Evolutionary conservation across 1,140 invertebrate species (phyloP).

Genomic region (Drosophila prosaltans): DNA sequence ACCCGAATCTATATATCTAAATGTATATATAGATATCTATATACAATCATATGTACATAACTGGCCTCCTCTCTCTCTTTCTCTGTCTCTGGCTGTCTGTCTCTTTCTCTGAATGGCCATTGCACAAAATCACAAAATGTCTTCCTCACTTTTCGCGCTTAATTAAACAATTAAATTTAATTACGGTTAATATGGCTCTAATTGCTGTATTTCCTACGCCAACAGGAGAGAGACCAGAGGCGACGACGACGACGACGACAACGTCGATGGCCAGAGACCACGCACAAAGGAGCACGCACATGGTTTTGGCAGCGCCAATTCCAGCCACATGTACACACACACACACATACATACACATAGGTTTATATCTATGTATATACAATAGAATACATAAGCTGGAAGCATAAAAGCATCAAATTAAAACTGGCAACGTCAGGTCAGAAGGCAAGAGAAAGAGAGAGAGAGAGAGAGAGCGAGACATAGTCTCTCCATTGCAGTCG

Average conservation of each 20-base stretch:
- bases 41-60: slow-evolving; percentile 39
- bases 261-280: slow-evolving; percentile 19
- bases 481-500: neutral
- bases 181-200: slow-evolving; percentile 83
- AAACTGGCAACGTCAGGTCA: slow-evolving; percentile 71
- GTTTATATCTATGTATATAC: slow-evolving; percentile 11
- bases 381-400: slow-evolving; percentile 24
- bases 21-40: slow-evolving; percentile 30
- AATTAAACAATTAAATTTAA: slow-evolving; percentile 83
- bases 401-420: slow-evolving; percentile 80
- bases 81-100: slow-evolving; percentile 12
- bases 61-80: neutral
- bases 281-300: slow-evolving; percentile 63
- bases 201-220: slow-evolving; percentile 83
- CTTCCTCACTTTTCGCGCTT: slow-evolving; percentile 82
- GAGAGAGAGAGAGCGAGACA: too few species aligned
- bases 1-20: slow-evolving; percentile 22
- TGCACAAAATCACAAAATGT: slow-evolving; percentile 75
- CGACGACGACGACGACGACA: slow-evolving; percentile 1
- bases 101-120: slow-evolving; percentile 32
- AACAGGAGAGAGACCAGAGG: slow-evolving; percentile 12
- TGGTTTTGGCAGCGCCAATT: slow-evolving; percentile 26
- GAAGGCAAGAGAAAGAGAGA: neutral
- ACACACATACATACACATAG: slow-evolving; percentile 9
- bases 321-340: slow-evolving; percentile 15